Evolutionary conservation across 2,113 vertebrate species (phyloP).

Genomic region (Columba janthina): DNA sequence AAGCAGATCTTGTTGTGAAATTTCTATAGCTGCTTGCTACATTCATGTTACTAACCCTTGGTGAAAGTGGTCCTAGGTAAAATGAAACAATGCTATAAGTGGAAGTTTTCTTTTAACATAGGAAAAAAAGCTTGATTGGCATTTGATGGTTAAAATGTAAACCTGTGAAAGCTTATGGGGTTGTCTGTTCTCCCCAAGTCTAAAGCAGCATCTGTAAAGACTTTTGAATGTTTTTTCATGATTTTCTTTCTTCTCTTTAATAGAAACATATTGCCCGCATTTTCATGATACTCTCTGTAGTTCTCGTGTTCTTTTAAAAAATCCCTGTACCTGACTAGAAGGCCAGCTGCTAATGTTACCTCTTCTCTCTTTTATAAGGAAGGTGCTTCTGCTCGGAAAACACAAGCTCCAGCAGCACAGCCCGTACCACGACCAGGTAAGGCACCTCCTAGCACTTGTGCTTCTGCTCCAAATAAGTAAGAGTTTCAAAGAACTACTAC

Average conservation of each 20-base stretch:
- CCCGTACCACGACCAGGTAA: conserved; percentile 95
- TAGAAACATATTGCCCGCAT: background rate
- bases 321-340: fast-evolving
- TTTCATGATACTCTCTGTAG: background rate
- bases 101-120: background rate
- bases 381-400: conserved; percentile 96
- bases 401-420: conserved; percentile 92
- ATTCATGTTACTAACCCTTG: background rate
- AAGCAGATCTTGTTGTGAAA: background rate
- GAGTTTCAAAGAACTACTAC: background rate
- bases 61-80: background rate
- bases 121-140: background rate
- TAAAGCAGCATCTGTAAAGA: background rate
- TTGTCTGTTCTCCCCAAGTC: background rate
- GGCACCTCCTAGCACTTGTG: background rate
- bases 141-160: background rate
- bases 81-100: background rate
- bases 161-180: background rate
- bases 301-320: background rate
- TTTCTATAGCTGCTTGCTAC: background rate
- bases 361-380: conserved; percentile 80
- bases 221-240: background rate
- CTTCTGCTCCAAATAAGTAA: background rate
- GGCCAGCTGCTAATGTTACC: background rate
- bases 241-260: background rate